A percentile compares a stretch with the other conserved stretches of the same genome.
Conservation (phyloP, 2,888 invertebrate genomes). For the Endomychus coccineus region DNA sequence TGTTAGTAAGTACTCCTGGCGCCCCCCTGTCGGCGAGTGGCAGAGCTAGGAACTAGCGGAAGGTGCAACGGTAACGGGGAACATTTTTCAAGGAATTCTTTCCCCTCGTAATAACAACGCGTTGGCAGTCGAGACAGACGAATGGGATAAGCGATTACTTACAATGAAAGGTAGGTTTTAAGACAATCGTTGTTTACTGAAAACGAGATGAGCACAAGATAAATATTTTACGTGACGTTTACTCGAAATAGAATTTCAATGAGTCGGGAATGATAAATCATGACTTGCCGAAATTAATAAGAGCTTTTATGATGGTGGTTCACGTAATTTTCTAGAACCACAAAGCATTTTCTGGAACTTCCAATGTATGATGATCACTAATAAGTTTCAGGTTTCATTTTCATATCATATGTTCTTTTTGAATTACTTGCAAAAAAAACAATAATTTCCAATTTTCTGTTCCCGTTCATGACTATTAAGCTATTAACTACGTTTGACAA, state of each 20-base stretch:
- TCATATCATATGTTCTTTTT: too few species aligned
- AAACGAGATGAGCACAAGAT: constrained; percentile 33
- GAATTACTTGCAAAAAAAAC: too few species aligned
- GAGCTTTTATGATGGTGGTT: background rate
- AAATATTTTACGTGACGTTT: constrained; percentile 28
- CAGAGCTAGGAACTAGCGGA: too few species aligned
- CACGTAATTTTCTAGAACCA: background rate
- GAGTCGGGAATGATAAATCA: constrained; percentile 29
- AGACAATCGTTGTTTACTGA: constrained; percentile 34
- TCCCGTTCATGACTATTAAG: too few species aligned
- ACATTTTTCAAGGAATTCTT: constrained; percentile 37
- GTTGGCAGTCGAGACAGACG: constrained; percentile 37
- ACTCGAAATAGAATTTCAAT: constrained; percentile 29
- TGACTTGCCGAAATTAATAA: constrained; percentile 9
- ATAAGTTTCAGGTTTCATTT: too few species aligned
- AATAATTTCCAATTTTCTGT: too few species aligned
- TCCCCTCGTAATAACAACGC: constrained; percentile 37
- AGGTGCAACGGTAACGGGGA: too few species aligned
- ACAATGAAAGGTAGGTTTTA: constrained; percentile 36
- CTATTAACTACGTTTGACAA: too few species aligned
- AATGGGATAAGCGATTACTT: constrained; percentile 38
- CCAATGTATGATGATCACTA: too few species aligned
- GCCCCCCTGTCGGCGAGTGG: constrained; percentile 25
- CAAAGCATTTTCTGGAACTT: too few species aligned
- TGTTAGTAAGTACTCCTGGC: too few species aligned